Evolutionary conservation across 1,140 invertebrate species (phyloP), one percentile per base, ranked within the genome.

Genomic region (Anadara kagoshimensis): DNA sequence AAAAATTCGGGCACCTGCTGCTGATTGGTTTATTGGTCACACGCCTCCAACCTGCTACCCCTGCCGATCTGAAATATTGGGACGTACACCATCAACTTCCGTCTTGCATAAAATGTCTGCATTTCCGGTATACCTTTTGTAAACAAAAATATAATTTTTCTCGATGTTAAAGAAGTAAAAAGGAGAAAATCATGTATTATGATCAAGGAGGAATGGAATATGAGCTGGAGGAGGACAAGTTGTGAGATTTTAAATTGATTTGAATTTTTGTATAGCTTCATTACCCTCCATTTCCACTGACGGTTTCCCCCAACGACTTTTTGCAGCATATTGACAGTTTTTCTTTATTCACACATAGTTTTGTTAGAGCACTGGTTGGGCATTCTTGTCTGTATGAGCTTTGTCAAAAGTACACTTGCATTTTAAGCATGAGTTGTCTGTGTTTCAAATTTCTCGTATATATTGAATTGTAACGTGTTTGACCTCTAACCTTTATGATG

Each of bases 141-240:
- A 36, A 36, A 36, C 29, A 36, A 36, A 3, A 36, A 36, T 36
- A 36, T 2, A 3, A 3, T 3, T 3, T 36, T 2, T 3, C 2
- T 36, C 29, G 29, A 36, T 36, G 2, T 36, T 36, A 36, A 36
- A 2, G 29, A 7, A 41, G 29, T n/a, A 18, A n/a, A 59, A 16
- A 24, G 57, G 36, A 8, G 14, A 24, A 59, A 59, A 67, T 36
- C 24, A 74, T 74, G 72, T 74, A 74, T 63, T 74, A 74, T 64
- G 72, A 74, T 14, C 66, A 69, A 8, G 72, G 72, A 26, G 66
- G 72, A 36, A 69, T 70, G 63, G 73, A 75, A n/a, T 75, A 66
- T 49, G 73, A 75, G 26, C 57, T 75, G 26, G 73, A 75, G 24
- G 73, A 75, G 51, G 73, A 75, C 49, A 75, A 75, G 66, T 22